Percentiles rank a stretch among this genome's conserved stretches.
These are phyloP conservation scores for Bombus balteatus DNA, from an alignment of 1,140 invertebrate species.

Conservation along the genomic window DNA sequence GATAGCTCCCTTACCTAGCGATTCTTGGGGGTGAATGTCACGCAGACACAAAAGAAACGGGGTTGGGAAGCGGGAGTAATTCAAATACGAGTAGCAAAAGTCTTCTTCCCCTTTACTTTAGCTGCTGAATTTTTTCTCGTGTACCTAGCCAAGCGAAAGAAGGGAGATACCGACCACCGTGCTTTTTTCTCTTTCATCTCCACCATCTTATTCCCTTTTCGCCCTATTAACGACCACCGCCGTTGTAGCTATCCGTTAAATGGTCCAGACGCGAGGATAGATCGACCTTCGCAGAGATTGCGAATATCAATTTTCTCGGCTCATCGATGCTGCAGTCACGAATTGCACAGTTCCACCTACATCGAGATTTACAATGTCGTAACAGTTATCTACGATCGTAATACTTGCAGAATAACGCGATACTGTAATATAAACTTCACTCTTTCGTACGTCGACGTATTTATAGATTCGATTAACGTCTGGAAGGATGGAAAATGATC, in stretches of 20 bases:
- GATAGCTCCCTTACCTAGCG: constrained; percentile 19
- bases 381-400: constrained; percentile 41
- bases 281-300: constrained; percentile 57
- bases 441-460: neutral
- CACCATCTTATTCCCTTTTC: neutral
- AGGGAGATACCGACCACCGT: constrained; percentile 54
- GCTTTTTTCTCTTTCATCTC: constrained; percentile 18
- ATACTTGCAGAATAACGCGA: constrained; percentile 7
- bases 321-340: constrained; percentile 31
- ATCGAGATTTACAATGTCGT: constrained; percentile 43
- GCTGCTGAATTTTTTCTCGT: constrained; percentile 43
- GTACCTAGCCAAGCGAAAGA: constrained; percentile 51
- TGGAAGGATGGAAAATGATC: neutral
- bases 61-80: constrained; percentile 1
- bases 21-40: constrained; percentile 17
- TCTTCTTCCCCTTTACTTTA: constrained; percentile 31
- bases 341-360: constrained; percentile 7
- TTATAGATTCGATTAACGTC: constrained; percentile 42
- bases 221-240: constrained; percentile 52
- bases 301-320: constrained; percentile 60
- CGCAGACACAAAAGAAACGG: constrained; percentile 32
- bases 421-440: constrained; percentile 1
- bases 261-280: constrained; percentile 48
- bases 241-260: constrained; percentile 51
- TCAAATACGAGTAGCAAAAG: constrained; percentile 45